These are phyloP conservation scores for Drosophila limbata DNA, from an alignment of 2,888 invertebrate species.

Conservation along the genomic window DNA sequence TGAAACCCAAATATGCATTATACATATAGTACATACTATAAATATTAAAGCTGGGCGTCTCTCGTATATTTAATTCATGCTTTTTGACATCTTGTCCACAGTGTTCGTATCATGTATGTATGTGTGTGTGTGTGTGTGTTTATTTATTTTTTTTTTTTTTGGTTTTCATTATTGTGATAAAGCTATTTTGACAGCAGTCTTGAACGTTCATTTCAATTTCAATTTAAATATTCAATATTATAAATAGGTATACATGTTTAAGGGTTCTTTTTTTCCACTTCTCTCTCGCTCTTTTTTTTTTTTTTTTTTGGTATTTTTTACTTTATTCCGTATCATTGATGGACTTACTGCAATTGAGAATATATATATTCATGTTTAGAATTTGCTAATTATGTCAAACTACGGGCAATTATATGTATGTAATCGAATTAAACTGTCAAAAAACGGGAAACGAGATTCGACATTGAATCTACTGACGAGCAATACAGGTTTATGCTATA, in stretches of 20 bases:
- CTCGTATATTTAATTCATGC: slow-evolving; percentile 27
- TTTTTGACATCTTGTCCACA: slow-evolving; percentile 25
- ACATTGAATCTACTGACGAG: background rate
- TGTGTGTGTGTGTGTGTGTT: slow-evolving; percentile 15
- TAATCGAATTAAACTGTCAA: slow-evolving; percentile 3
- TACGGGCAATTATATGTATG: background rate
- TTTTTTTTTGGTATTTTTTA: slow-evolving; percentile 7
- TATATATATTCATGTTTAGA: slow-evolving; percentile 17
- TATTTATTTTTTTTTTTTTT: slow-evolving; percentile 34
- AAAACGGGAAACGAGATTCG: background rate
- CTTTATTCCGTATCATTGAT: slow-evolving; percentile 33
- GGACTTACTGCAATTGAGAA: slow-evolving; percentile 51
- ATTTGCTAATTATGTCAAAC: slow-evolving; percentile 25
- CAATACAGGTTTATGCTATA: background rate
- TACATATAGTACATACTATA: slow-evolving; percentile 57
- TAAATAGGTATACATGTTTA: slow-evolving; percentile 77
- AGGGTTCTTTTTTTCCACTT: slow-evolving; percentile 33
- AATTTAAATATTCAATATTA: slow-evolving; percentile 77
- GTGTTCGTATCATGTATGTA: slow-evolving; percentile 23
- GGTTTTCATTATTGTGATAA: slow-evolving; percentile 71
- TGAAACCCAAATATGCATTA: slow-evolving; percentile 75
- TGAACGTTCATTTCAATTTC: slow-evolving; percentile 75
- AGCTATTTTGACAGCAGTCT: slow-evolving; percentile 83
- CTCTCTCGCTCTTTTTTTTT: slow-evolving; percentile 8
- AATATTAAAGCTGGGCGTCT: slow-evolving; percentile 75